phyloP scores from a whole-genome alignment of 2,888 invertebrate species.

The Cylindroiulus punctatus region DNA sequence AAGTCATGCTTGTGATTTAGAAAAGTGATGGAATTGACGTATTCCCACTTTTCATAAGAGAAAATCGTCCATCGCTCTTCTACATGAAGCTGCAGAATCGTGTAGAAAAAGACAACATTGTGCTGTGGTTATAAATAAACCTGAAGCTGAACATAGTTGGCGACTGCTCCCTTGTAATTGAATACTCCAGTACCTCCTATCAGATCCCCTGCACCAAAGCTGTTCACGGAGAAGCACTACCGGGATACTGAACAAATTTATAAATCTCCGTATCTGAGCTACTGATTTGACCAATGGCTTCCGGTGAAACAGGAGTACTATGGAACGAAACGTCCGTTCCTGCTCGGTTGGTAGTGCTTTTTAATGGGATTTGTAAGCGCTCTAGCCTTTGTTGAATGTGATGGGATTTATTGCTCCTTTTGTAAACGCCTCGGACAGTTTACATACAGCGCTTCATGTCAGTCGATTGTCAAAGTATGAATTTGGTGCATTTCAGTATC shows the following conservation, averaged over 20 bases:
- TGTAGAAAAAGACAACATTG: neutral
- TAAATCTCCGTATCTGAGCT: neutral
- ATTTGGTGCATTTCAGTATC: neutral
- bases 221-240: neutral
- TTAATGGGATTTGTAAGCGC: neutral
- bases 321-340: neutral
- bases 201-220: constrained; percentile 13
- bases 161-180: neutral
- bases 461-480: neutral
- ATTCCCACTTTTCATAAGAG: neutral
- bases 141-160: neutral
- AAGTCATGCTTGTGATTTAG: neutral
- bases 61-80: neutral
- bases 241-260: neutral
- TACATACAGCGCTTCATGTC: neutral
- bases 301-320: neutral
- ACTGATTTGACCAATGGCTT: neutral
- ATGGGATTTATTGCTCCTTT: constrained; percentile 32
- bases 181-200: constrained; percentile 34
- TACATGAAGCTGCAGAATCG: neutral
- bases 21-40: neutral
- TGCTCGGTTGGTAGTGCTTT: neutral
- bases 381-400: neutral
- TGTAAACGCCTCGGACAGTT: neutral
- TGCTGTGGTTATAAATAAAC: neutral